Conservation (phyloP, 2,888 invertebrate genomes). For the Fabriciana adippe region DNA sequence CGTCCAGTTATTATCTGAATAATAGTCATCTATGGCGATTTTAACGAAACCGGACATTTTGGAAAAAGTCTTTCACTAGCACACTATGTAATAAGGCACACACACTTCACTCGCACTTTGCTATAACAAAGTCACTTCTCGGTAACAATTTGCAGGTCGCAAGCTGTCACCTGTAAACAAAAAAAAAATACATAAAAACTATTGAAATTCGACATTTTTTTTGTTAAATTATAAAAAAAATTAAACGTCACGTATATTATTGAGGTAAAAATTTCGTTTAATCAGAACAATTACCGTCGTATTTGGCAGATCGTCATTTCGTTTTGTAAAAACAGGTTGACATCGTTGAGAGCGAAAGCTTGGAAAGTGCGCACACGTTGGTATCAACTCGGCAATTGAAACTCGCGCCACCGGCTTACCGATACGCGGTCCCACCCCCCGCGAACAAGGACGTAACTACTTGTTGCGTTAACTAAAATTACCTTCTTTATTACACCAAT, state of each 20-base stretch:
- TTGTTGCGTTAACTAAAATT: conserved; percentile 50
- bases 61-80: conserved; percentile 43
- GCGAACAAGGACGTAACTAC: conserved; percentile 67
- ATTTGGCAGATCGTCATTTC: conserved; percentile 44
- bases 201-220: background rate
- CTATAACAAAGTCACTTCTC: conserved; percentile 52
- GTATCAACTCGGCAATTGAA: conserved; percentile 68
- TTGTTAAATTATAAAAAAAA: too few relatives aligned
- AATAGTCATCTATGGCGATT: conserved; percentile 85
- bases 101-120: conserved; percentile 52
- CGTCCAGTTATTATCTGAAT: conserved; percentile 84
- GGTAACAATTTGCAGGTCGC: conserved; percentile 67
- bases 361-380: conserved; percentile 74
- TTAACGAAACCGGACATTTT: conserved; percentile 85
- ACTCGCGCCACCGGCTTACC: conserved; percentile 61
- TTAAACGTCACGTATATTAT: too few relatives aligned
- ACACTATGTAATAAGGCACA: conserved; percentile 45
- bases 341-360: conserved; percentile 70
- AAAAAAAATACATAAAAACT: conserved; percentile 36
- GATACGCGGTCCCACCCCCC: conserved; percentile 63
- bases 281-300: conserved; percentile 22
- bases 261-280: conserved; percentile 42
- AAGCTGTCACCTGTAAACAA: conserved; percentile 74
- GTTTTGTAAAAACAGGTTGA: conserved; percentile 30
- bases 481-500: conserved; percentile 45